Percentiles rank a stretch among this genome's conserved stretches.
phyloP scores from a whole-genome alignment of 2,113 vertebrate species.

The Choloepus hoffmanni region DNA sequence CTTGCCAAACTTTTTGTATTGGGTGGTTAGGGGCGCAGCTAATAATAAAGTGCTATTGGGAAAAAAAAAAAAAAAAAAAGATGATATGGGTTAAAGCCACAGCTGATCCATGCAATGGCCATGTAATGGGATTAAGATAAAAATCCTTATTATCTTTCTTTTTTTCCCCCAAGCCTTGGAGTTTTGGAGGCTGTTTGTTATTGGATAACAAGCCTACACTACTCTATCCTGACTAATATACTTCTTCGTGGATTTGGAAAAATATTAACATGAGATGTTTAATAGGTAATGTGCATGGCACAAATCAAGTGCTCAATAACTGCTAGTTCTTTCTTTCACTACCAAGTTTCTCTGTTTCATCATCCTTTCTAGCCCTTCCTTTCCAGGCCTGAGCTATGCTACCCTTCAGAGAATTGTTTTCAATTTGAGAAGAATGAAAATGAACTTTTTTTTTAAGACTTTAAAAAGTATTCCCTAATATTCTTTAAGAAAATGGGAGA shows the following conservation, averaged over 20 bases:
- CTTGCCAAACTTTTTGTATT: too few species aligned
- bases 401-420: slow-evolving; percentile 11
- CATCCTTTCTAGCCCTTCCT: not conserved
- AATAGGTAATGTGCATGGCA: not conserved
- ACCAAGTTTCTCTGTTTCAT: not conserved
- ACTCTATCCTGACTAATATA: not conserved
- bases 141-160: not conserved
- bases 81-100: not conserved
- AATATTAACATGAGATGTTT: not conserved
- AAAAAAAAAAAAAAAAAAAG: too few species aligned
- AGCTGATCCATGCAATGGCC: not conserved
- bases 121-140: not conserved
- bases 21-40: too few species aligned
- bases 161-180: not conserved
- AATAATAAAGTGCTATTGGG: too few species aligned
- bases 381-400: not conserved
- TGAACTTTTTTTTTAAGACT: slow-evolving; percentile 22
- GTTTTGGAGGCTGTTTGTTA: not conserved
- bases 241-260: not conserved
- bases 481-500: slow-evolving; percentile 30
- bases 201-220: not conserved
- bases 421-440: slow-evolving; percentile 45
- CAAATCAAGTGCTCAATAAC: not conserved
- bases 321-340: not conserved
- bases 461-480: not conserved